These are phyloP conservation scores for Leptinotarsa undecemlineata DNA, from an alignment of 1,140 invertebrate genomes.

Conservation along the genomic window DNA sequence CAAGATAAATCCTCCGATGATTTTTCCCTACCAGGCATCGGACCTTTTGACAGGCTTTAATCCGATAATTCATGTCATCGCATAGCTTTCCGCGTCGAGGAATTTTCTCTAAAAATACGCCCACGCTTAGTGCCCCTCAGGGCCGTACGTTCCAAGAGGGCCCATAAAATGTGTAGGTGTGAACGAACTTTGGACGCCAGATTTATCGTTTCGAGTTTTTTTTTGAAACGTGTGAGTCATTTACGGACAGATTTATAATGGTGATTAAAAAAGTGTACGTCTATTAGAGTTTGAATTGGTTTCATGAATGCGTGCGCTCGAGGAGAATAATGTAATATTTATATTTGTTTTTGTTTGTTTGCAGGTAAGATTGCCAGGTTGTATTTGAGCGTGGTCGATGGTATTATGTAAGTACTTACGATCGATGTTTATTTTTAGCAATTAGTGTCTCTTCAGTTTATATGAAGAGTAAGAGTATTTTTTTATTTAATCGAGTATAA, in stretches of 20 bases:
- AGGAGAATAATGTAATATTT: neutral
- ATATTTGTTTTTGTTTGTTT: slow-evolving; percentile 1
- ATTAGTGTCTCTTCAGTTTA: too few relatives aligned
- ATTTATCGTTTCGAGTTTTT: neutral
- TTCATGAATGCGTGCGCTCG: neutral
- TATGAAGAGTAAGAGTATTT: too few relatives aligned
- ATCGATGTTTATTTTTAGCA: too few relatives aligned
- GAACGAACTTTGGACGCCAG: slow-evolving; percentile 4
- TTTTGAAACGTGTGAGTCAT: slow-evolving; percentile 8
- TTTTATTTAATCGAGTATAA: too few relatives aligned
- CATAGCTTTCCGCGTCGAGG: neutral
- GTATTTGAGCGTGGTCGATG: neutral
- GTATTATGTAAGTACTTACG: neutral
- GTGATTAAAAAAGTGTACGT: neutral
- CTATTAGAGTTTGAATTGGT: neutral
- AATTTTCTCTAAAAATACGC: slow-evolving; percentile 6
- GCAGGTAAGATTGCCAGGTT: neutral
- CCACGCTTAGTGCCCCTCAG: neutral
- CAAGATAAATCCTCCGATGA: too few relatives aligned
- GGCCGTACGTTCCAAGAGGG: neutral
- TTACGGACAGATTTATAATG: slow-evolving; percentile 2
- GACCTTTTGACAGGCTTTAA: neutral
- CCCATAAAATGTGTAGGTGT: neutral
- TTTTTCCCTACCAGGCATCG: too few relatives aligned
- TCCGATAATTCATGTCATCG: neutral